Percentiles rank a stretch among this genome's conserved stretches.
phyloP scores from a whole-genome alignment of 1,140 invertebrate species.

The Drosophila busckii region DNA sequence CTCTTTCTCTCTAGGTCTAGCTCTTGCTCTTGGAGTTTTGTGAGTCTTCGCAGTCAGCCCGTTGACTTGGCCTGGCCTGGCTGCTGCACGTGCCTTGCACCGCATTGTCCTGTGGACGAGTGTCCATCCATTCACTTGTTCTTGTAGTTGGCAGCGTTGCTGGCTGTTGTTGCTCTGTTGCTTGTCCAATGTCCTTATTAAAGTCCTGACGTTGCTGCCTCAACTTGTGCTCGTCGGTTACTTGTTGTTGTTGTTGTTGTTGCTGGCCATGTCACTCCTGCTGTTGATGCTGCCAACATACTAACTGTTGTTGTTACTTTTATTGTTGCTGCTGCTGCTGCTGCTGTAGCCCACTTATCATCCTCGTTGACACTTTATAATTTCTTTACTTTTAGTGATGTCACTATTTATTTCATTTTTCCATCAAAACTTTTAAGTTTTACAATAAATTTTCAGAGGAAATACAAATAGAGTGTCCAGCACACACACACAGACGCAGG shows the following conservation, averaged over 20 bases:
- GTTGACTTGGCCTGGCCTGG: conserved; percentile 27
- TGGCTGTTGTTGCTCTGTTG: conserved; percentile 20
- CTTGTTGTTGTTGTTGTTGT: conserved; percentile 34
- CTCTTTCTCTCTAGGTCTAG: too few species aligned
- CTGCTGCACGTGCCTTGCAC: conserved; percentile 16
- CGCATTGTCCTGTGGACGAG: conserved; percentile 28
- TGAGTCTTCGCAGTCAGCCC: too few species aligned
- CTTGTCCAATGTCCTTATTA: conserved; percentile 68
- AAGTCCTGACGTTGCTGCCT: conserved; percentile 68
- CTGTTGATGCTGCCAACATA: conserved; percentile 37
- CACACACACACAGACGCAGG: conserved; percentile 20
- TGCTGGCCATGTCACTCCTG: conserved; percentile 39
- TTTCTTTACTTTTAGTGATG: conserved; percentile 79
- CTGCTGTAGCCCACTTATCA: conserved; percentile 77
- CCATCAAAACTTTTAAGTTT: conserved; percentile 78
- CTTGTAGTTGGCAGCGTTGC: conserved; percentile 25
- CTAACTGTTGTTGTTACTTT: conserved; percentile 14
- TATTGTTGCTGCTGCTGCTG: conserved; percentile 36
- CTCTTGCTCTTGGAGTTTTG: too few species aligned
- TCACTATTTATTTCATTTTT: conserved; percentile 79
- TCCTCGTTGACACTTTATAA: conserved; percentile 79
- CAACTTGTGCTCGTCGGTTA: conserved; percentile 59
- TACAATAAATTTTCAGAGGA: conserved; percentile 78
- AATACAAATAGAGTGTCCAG: conserved; percentile 76
- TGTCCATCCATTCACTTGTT: conserved; percentile 29